A percentile compares a stretch with the other conserved stretches of the same genome.
These are phyloP conservation scores for Vireo griseus DNA, from an alignment of 2,797 vertebrate species.

Conservation along the genomic window DNA sequence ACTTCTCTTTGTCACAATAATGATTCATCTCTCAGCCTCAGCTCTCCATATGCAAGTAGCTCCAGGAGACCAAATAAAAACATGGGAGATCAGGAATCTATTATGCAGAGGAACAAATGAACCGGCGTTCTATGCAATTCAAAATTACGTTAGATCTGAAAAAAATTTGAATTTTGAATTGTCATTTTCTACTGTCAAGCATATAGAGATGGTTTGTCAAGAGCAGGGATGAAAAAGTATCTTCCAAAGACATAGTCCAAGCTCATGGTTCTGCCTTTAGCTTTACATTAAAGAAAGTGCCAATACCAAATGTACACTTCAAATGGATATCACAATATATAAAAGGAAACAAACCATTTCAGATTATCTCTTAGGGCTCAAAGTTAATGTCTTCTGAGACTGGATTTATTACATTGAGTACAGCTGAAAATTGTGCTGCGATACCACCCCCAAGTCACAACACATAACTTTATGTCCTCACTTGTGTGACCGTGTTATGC, in stretches of 20 bases:
- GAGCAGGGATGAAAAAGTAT: background rate
- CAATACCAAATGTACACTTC: background rate
- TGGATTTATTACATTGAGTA: background rate
- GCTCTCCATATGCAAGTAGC: background rate
- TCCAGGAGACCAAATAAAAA: slow-evolving; percentile 1
- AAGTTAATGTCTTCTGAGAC: background rate
- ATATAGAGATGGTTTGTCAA: background rate
- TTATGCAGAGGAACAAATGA: background rate
- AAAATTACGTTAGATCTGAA: background rate
- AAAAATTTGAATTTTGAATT: background rate
- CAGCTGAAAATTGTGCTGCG: background rate
- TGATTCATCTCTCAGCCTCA: slow-evolving; percentile 10
- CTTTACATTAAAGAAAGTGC: background rate
- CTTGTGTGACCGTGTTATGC: background rate
- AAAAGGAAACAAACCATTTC: background rate
- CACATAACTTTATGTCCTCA: background rate
- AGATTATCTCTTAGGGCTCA: background rate
- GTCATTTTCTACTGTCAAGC: background rate
- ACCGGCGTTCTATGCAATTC: background rate
- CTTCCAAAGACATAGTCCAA: background rate
- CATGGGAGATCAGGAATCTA: background rate
- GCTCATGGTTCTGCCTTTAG: background rate
- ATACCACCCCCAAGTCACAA: background rate
- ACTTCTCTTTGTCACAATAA: background rate
- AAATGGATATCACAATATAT: background rate